Evolutionary conservation across 2,113 vertebrate species (phyloP), one percentile per base, ranked within the genome.

Genomic region (Mustela nigripes): DNA sequence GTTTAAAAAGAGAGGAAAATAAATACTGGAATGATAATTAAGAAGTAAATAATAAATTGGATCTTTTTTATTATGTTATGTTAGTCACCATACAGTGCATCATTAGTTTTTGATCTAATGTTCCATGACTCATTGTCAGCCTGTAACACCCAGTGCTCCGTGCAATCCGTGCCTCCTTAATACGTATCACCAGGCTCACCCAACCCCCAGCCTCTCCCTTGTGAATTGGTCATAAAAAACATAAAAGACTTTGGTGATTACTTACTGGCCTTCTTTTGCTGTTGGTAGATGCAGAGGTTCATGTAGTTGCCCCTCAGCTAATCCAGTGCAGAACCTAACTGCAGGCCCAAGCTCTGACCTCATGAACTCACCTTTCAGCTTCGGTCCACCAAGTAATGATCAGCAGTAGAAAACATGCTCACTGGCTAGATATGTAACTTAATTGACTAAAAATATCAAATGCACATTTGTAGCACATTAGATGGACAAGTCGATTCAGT

Each of bases 271-370:
- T 7, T 4, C 1, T 42, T 48, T 36, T 24, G 28, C 48, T 69
- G 67, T 60, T 8, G 22, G 39, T 4, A 50, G 36, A 22, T 42
- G 21, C 58, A 16, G 71, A 79, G 9, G 10, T 62, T 65, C 33
- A 8, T 4, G 1, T 0, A 26, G 22, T 3, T 42, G 39, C 33
- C 42, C 16, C 63, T 65, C 1, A 6, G 8, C 11, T 50, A 31
- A 10, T 31, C 33, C 45, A 39, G 11, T 31, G 42, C 58, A 84
- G 82, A 88, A 16, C 11, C 42, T 24, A 24, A 11, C 16, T 7
- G 0, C 36, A 5, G 50, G 33, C 36, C 48, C 28, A 2, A 0
- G 8, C 69, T 87, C 48, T 21, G 28, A 16, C 4, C 12, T 79
- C 5, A 9, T 15, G 3, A 8, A 5, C 14, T 60, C n/a, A 9